A percentile compares a stretch with the other conserved stretches of the same genome.
Evolutionary conservation across 1,140 invertebrate species (phyloP).

Genomic region (Leptopilina clavipes): DNA sequence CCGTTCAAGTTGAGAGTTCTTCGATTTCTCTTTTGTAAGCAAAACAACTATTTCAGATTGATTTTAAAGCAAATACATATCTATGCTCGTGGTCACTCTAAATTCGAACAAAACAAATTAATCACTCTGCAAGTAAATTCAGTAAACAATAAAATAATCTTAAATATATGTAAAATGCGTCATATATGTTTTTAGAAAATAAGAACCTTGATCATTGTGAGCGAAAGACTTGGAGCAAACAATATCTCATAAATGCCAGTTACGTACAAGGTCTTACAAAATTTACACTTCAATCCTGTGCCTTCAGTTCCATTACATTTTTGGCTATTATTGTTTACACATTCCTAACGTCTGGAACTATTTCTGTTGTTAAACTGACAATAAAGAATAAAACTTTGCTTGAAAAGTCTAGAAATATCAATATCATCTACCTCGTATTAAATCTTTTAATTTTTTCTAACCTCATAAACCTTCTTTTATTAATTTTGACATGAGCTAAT

Average conservation of each 20-base stretch:
- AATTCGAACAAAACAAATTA: background rate
- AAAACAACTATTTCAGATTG: conserved; percentile 15
- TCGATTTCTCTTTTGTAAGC: conserved; percentile 48
- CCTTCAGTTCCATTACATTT: conserved; percentile 5
- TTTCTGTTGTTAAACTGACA: conserved; percentile 1
- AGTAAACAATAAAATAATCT: conserved; percentile 24
- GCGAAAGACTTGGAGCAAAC: conserved; percentile 24
- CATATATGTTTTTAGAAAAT: background rate
- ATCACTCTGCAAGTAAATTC: background rate
- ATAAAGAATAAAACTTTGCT: background rate
- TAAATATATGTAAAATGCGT: background rate
- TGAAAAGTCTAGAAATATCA: background rate
- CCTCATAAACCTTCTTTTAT: too few relatives aligned
- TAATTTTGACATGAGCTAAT: too few relatives aligned
- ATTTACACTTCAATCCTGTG: conserved; percentile 25
- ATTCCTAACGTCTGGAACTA: background rate
- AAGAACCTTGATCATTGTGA: background rate
- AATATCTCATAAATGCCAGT: conserved; percentile 29
- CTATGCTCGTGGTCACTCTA: background rate
- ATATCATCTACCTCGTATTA: background rate
- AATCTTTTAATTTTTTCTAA: background rate
- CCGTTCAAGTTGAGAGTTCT: conserved; percentile 37
- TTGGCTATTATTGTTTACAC: background rate
- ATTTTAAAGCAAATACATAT: background rate
- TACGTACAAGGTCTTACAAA: background rate